Base-by-base conservation (phyloP, 2,888 invertebrate genomes). In the Amblyteles armatorius region DNA sequence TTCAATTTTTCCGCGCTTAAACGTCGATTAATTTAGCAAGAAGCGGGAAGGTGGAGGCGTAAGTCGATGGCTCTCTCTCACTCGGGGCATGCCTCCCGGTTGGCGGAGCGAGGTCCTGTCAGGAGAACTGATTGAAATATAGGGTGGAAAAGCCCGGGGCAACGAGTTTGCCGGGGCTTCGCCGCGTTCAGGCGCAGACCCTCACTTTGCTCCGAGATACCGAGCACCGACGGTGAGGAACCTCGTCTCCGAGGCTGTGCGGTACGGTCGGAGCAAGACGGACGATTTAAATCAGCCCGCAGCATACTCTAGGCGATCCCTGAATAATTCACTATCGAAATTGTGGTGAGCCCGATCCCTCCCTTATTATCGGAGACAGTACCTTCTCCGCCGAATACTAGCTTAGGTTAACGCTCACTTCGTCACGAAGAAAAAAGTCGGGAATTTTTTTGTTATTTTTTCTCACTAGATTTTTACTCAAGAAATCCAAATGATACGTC, bases 121-220 rank as follows among this genome's bases (percentile, higher is more conserved):
- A 91, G 90, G 89, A 92, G 89, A 91, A 92, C 91, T 92, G 92
- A 93, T 93, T 93, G 93, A 92, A 93, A 93, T 92, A 92, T 92
- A 91, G 92, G 91, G 91, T 91, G 91, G 92, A 89, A 91, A 91
- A 92, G 92, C 91, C 91, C 89, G 89, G 81, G 90, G 91, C 90
- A 89, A 89, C 86, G 84, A 88, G 88, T 87, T 60, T 90, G 87
- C 87, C 88, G 87, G 88, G 90, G n/a, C 69, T 57, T 29, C 74
- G 74, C 67, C 48, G 65, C 60, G 29, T 86, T 85, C 87, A 86
- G 44, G 84, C 87, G 76, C 78, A 67, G 73, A 84, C 67, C 71
- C 57, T 44, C 71, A 67, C 67, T 76, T 36, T 72, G 57, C 57
- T 36, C 57, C 73, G 57, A 36, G 67, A 78, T 22, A 60, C 60